These are phyloP conservation scores for Fopius arisanus DNA, from an alignment of 1,140 invertebrate genomes.

Conservation along the genomic window DNA sequence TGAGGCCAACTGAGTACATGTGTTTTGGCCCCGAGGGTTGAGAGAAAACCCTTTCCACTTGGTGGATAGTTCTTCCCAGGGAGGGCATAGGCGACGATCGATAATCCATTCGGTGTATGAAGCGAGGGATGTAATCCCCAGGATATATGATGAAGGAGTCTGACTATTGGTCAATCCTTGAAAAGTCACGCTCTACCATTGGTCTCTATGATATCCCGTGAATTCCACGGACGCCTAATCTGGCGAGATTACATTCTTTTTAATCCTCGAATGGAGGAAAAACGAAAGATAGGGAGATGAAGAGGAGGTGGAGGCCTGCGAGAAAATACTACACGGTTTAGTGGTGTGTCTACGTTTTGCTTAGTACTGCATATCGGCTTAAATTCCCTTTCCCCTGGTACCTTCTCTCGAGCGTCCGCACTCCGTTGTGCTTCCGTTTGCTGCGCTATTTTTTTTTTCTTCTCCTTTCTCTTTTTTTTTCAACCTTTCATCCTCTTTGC, in stretches of 20 bases:
- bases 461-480: background rate
- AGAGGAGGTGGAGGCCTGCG: background rate
- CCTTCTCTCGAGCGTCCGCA: background rate
- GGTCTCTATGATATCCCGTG: conserved; percentile 28
- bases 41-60: conserved; percentile 17
- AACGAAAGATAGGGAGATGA: background rate
- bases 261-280: conserved; percentile 42
- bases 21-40: background rate
- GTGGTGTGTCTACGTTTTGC: conserved; percentile 50
- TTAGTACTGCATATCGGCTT: conserved; percentile 41
- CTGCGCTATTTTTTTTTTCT: background rate
- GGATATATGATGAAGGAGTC: background rate
- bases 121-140: background rate
- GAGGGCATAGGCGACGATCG: conserved; percentile 34
- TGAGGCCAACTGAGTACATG: conserved; percentile 5
- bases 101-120: conserved; percentile 42
- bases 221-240: conserved; percentile 29
- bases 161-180: conserved; percentile 46
- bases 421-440: conserved; percentile 10
- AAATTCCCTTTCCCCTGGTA: conserved; percentile 25
- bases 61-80: background rate
- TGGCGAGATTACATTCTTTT: conserved; percentile 45
- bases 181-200: conserved; percentile 46
- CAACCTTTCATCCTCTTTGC: background rate
- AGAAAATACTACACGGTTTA: conserved; percentile 41